A percentile compares a stretch with the other conserved stretches of the same genome.
These are phyloP conservation scores for Rallus crepitans DNA, from an alignment of 2,797 vertebrate genomes.

Conservation along the genomic window DNA sequence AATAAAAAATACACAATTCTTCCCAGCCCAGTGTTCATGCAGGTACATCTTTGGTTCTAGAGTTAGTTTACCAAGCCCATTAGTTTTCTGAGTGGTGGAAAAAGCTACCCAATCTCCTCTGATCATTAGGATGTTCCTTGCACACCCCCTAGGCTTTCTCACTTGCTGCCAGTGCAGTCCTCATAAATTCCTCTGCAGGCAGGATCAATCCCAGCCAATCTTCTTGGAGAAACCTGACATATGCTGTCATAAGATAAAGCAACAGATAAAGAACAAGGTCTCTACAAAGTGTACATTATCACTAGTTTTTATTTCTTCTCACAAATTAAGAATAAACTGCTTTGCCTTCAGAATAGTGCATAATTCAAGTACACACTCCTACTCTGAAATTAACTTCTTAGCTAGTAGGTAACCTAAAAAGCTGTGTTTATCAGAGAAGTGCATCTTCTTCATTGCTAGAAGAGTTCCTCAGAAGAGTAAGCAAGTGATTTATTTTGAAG, in stretches of 20 bases:
- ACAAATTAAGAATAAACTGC: neutral
- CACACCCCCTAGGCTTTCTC: neutral
- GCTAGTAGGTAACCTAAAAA: neutral
- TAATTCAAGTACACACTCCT: neutral
- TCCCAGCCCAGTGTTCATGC: neutral
- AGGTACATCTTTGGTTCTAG: neutral
- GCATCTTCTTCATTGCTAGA: neutral
- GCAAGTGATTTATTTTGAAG: neutral
- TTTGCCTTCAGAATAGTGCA: neutral
- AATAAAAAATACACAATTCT: neutral
- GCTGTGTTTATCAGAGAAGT: neutral
- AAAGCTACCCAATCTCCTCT: neutral
- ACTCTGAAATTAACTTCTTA: fast-evolving
- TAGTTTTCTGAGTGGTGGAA: neutral
- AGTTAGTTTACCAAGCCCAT: neutral
- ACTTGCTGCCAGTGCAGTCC: neutral
- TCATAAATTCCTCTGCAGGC: neutral
- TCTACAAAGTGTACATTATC: neutral
- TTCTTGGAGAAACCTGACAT: neutral
- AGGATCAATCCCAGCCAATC: neutral
- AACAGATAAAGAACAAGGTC: neutral
- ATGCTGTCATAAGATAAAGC: neutral
- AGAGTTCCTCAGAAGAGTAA: neutral
- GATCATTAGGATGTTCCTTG: neutral
- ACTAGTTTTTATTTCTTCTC: neutral